A percentile compares a stretch with the other conserved stretches of the same genome.
phyloP scores from a whole-genome alignment of 2,797 vertebrate species.

The Euthynnus affinis region DNA sequence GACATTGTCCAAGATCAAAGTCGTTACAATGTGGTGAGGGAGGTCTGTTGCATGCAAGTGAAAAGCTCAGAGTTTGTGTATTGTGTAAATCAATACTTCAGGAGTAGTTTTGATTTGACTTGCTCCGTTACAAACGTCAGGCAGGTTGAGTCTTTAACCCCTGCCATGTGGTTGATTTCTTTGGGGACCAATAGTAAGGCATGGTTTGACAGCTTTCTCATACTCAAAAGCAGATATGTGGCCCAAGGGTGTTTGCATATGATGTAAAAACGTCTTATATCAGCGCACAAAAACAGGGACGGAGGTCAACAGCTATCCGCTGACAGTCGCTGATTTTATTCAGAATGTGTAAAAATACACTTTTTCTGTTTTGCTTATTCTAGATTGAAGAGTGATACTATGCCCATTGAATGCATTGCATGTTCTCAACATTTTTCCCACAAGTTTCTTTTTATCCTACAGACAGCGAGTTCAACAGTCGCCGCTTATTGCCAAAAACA shows the following conservation, averaged over 20 bases:
- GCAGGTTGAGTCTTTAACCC: conserved; percentile 56
- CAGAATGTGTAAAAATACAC: conserved; percentile 51
- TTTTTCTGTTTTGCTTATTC: conserved; percentile 47
- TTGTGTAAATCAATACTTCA: too few relatives aligned
- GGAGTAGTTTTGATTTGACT: conserved; percentile 5
- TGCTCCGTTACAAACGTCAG: conserved; percentile 34
- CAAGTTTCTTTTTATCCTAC: conserved; percentile 38
- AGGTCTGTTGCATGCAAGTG: neutral
- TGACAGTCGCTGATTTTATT: conserved; percentile 33
- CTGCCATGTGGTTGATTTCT: conserved; percentile 64
- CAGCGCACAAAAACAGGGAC: conserved; percentile 26
- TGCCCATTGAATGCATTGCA: neutral
- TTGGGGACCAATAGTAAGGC: conserved; percentile 57
- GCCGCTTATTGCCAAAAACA: conserved; percentile 36
- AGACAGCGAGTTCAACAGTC: conserved; percentile 28
- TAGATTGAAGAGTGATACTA: conserved; percentile 51
- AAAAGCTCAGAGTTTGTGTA: too few relatives aligned
- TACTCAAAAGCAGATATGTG: conserved; percentile 44
- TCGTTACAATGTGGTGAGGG: neutral
- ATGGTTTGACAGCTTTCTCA: conserved; percentile 72
- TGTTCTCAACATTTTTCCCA: conserved; percentile 59
- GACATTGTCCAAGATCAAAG: conserved; percentile 43
- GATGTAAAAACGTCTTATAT: conserved; percentile 42
- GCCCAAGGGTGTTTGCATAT: conserved; percentile 54
- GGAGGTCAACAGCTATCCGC: conserved; percentile 29